phyloP scores from a whole-genome alignment of 2,888 invertebrate genomes.

The Busseola fusca region DNA sequence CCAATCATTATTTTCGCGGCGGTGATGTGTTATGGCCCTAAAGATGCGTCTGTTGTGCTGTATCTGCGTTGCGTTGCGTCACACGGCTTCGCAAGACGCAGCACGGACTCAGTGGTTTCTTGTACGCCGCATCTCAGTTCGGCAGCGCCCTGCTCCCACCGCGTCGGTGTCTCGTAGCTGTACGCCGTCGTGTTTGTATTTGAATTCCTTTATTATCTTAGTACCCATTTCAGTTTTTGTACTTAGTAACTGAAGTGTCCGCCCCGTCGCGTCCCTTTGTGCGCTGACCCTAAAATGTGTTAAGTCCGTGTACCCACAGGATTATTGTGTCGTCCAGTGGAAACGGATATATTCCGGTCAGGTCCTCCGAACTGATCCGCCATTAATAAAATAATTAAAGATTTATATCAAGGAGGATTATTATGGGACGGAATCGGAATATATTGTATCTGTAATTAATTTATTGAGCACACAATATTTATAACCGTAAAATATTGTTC shows the following conservation, averaged over 20 bases:
- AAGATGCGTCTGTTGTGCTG: neutral
- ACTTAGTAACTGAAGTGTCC: too few relatives aligned
- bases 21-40: neutral
- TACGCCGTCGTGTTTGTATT: too few relatives aligned
- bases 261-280: constrained; percentile 11
- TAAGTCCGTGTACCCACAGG: neutral
- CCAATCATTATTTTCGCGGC: neutral
- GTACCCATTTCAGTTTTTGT: too few relatives aligned
- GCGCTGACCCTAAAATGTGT: constrained; percentile 8
- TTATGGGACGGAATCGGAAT: constrained; percentile 13
- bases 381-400: constrained; percentile 42
- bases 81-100: neutral
- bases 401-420: constrained; percentile 33
- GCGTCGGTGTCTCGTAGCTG: neutral
- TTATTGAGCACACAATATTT: constrained; percentile 6
- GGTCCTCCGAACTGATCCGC: constrained; percentile 13
- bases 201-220: too few relatives aligned
- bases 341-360: constrained; percentile 15
- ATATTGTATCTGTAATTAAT: neutral
- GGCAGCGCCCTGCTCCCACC: neutral
- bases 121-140: neutral
- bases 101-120: neutral
- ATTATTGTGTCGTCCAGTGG: neutral
- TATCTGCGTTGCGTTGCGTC: neutral
- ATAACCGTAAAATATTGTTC: neutral